Percentiles rank a stretch among this genome's conserved stretches.
Evolutionary conservation across 2,888 invertebrate genomes (phyloP).

Genomic region (Caenorhabditis macrosperma): DNA sequence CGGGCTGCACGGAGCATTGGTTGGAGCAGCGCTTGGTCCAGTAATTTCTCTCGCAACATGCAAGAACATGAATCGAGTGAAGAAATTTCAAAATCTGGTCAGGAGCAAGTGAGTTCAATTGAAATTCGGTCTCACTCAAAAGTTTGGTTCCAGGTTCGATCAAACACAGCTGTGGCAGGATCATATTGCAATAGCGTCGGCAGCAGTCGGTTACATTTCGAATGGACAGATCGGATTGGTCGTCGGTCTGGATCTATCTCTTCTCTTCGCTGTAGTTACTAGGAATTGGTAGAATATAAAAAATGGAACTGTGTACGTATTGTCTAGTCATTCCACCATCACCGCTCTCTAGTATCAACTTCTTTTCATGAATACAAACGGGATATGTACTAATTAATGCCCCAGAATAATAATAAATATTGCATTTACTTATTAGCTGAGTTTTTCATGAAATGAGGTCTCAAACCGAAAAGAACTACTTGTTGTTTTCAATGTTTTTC

Average conservation of each 20-base stretch:
- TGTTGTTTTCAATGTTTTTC: too few species aligned
- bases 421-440: too few species aligned
- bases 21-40: constrained; percentile 71
- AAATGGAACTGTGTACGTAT: neutral
- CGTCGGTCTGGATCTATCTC: constrained; percentile 72
- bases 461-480: too few species aligned
- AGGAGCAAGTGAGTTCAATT: constrained; percentile 52
- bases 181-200: constrained; percentile 68
- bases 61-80: constrained; percentile 66
- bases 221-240: constrained; percentile 70
- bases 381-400: constrained; percentile 21
- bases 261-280: constrained; percentile 54
- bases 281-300: constrained; percentile 47
- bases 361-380: constrained; percentile 2
- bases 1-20: constrained; percentile 68
- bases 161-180: constrained; percentile 70
- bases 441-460: too few species aligned
- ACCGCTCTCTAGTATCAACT: neutral
- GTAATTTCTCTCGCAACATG: constrained; percentile 67
- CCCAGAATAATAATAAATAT: neutral
- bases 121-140: neutral
- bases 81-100: constrained; percentile 50
- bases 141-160: constrained; percentile 62
- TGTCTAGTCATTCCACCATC: constrained; percentile 12
- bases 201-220: constrained; percentile 68